These are phyloP conservation scores for Pristionchus exspectatus DNA, from an alignment of 2,888 invertebrate species.

Conservation along the genomic window DNA sequence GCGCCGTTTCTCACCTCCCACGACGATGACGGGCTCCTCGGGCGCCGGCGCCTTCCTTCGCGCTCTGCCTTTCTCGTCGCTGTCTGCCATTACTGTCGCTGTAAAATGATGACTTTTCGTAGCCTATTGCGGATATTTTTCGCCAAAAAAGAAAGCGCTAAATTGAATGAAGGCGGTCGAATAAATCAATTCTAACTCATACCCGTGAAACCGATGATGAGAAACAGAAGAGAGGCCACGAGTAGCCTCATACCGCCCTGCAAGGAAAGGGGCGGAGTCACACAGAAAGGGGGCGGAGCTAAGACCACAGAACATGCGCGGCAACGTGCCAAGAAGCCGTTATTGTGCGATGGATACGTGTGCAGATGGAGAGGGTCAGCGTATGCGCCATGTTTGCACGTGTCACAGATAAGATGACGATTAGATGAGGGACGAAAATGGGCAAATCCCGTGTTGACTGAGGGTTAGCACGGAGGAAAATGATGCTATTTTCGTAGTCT, in stretches of 20 bases:
- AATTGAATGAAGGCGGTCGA: too few relatives aligned
- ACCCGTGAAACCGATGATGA: neutral
- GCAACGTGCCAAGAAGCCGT: neutral
- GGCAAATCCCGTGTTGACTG: too few relatives aligned
- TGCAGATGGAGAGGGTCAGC: neutral
- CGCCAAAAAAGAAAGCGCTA: too few relatives aligned
- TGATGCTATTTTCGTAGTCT: neutral
- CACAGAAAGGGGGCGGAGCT: too few relatives aligned
- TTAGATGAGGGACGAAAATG: neutral
- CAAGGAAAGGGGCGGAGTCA: neutral
- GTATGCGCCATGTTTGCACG: neutral
- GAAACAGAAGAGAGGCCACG: neutral
- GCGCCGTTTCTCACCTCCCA: slow-evolving; percentile 64
- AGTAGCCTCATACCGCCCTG: slow-evolving; percentile 26
- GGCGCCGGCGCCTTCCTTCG: slow-evolving; percentile 61
- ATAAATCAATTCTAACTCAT: too few relatives aligned
- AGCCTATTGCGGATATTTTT: too few relatives aligned
- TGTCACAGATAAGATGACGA: neutral
- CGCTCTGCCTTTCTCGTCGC: slow-evolving; percentile 51
- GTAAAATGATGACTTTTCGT: too few relatives aligned
- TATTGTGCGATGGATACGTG: neutral
- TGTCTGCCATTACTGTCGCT: neutral
- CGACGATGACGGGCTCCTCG: slow-evolving; percentile 74
- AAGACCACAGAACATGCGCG: neutral
- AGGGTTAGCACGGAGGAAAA: neutral